phyloP scores from a whole-genome alignment of 1,140 invertebrate species.

The Bacillus rossius region DNA sequence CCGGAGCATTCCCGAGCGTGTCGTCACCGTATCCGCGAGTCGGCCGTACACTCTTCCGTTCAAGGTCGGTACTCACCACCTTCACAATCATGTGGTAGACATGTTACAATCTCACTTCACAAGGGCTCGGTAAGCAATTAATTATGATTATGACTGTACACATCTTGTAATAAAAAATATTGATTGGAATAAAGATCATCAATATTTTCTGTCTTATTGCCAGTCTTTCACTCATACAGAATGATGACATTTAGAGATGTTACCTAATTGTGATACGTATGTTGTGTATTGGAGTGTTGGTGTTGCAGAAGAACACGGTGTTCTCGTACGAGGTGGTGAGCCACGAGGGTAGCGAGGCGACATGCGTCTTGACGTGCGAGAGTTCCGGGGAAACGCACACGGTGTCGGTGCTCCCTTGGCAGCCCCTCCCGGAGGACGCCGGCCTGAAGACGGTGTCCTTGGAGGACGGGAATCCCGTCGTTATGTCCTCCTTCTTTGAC shows the following conservation, averaged over 20 bases:
- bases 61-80: too few species aligned
- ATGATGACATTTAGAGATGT: too few species aligned
- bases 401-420: not conserved
- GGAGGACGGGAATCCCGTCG: not conserved
- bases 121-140: too few species aligned
- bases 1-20: not conserved
- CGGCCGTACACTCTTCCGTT: not conserved
- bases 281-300: not conserved
- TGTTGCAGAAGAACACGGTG: not conserved
- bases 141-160: too few species aligned
- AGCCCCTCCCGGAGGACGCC: not conserved
- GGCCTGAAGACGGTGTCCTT: not conserved
- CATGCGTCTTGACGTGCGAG: not conserved
- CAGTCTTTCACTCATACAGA: too few species aligned
- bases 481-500: not conserved
- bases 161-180: too few species aligned
- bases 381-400: not conserved
- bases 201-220: too few species aligned
- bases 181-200: too few species aligned
- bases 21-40: not conserved
- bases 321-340: too few species aligned
- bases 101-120: too few species aligned
- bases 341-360: not conserved
- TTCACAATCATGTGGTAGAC: too few species aligned
- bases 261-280: too few species aligned